Evolutionary conservation across 2,888 invertebrate genomes (phyloP).

Genomic region (Scaptomyza cyrtandrae): DNA sequence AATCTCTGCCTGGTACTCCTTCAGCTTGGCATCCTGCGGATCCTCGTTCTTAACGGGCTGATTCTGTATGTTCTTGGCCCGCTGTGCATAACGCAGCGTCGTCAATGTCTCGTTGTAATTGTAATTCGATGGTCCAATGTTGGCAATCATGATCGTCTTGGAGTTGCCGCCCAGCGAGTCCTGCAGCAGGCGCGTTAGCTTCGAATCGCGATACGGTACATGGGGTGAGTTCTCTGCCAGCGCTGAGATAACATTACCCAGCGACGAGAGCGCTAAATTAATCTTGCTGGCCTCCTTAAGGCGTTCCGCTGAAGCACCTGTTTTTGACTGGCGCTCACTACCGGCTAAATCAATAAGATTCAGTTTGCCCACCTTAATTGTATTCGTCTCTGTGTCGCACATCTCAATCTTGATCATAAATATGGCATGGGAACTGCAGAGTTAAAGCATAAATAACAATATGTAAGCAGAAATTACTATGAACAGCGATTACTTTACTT

Average conservation of each 20-base stretch:
- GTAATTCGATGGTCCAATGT: slow-evolving; percentile 98
- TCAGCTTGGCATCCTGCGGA: slow-evolving; percentile 97
- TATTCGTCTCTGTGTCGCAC: slow-evolving; percentile 88
- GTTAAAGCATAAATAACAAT: background rate
- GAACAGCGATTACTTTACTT: slow-evolving; percentile 13
- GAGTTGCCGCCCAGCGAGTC: slow-evolving; percentile 99
- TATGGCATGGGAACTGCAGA: slow-evolving; percentile 95
- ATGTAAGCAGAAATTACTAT: background rate
- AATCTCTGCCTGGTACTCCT: slow-evolving; percentile 98
- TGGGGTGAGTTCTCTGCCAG: slow-evolving; percentile 97
- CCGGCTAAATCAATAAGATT: slow-evolving; percentile 99
- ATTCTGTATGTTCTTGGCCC: slow-evolving; percentile 99
- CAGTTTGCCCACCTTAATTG: slow-evolving; percentile 93
- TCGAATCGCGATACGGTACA: slow-evolving; percentile 98
- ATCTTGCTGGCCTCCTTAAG: slow-evolving; percentile 98
- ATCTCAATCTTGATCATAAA: slow-evolving; percentile 99
- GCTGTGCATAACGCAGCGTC: slow-evolving; percentile 97
- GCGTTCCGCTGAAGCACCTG: slow-evolving; percentile 96
- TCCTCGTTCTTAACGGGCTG: slow-evolving; percentile 99
- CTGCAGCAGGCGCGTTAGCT: slow-evolving; percentile 97
- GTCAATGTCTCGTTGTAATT: slow-evolving; percentile 99
- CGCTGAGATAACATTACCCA: slow-evolving; percentile 99
- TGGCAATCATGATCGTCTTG: slow-evolving; percentile 99
- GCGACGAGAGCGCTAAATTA: slow-evolving; percentile 97
- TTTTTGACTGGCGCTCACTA: slow-evolving; percentile 98